Evolutionary conservation across 2,888 invertebrate genomes (phyloP), one percentile per base, ranked within the genome.

Genomic region (Neuroscelio doddi): DNA sequence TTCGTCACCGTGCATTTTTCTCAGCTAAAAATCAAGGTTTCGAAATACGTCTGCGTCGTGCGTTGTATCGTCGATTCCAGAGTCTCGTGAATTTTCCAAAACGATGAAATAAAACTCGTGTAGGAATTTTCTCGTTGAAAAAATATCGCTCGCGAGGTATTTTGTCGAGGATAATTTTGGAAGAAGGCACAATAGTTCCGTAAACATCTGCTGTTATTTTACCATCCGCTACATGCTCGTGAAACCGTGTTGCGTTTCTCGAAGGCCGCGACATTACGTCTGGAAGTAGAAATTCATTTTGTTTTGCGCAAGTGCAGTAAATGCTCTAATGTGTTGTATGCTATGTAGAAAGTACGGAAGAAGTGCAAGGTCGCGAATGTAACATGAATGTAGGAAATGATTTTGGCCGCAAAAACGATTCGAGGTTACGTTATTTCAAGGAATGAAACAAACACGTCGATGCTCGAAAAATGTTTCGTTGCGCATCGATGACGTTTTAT

Each of bases 361-460:
- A 63, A 63, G 56, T 63, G 63, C 63, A 63, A 63, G 63, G 63
- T 63, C 63, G 55, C 47, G 56, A 44, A 51, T 49, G 41, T 30
- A 41, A 39, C 32, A 38, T 50, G 45, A 26, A 26, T 26, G 8
- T 8, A 4, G 26, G 26, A 8, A 26, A 26, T 26, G 26, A n/a
- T n/a, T 21, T 21, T 5, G 3, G 21, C 5, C 21, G 21, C 21
- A 21, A 21, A 21, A 5, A 5, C 21, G 21, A 21, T 8, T 26
- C 26, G 26, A 26, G 8, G 4, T 26, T 26, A 26, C 8, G 26
- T 26, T 26, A 4, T 26, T 26, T 26, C 8, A 5, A 8, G 26
- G 8, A 26, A 8, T 7, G 8, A 26, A 26, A n/a, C n/a, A n/a
- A n/a, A n/a, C n/a, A n/a, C n/a, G n/a, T n/a, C n/a, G n/a, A n/a